Evolutionary conservation across 2,113 vertebrate species (phyloP).

Genomic region (Mormoops blainvillei): DNA sequence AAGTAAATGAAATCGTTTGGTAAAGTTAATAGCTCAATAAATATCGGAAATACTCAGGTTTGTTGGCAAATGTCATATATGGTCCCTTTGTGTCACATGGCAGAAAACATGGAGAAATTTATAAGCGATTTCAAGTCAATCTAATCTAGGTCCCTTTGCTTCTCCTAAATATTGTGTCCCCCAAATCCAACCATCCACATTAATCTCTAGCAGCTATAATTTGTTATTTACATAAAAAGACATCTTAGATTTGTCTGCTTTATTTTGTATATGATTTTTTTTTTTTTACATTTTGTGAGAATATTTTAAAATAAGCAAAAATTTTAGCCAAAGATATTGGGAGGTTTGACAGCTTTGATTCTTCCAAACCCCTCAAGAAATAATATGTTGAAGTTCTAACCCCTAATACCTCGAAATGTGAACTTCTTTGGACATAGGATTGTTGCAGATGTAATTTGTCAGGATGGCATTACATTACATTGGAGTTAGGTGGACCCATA

Average conservation of each 20-base stretch:
- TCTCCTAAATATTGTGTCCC: constrained; percentile 18
- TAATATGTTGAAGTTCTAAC: neutral
- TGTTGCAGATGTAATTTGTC: too few species aligned
- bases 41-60: constrained; percentile 8
- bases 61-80: neutral
- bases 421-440: too few species aligned
- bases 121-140: neutral
- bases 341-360: constrained; percentile 13
- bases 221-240: constrained; percentile 36
- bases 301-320: constrained; percentile 24
- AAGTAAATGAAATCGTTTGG: constrained; percentile 31
- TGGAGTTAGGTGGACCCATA: too few species aligned
- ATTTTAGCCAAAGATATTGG: neutral
- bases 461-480: too few species aligned
- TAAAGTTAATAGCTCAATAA: neutral
- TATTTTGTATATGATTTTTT: neutral
- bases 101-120: neutral
- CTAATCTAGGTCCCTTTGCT: neutral
- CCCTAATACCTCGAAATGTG: too few species aligned
- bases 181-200: constrained; percentile 8
- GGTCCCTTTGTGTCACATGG: neutral
- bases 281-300: constrained; percentile 21
- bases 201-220: neutral
- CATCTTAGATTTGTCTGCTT: constrained; percentile 25
- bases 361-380: neutral